A percentile compares a stretch with the other conserved stretches of the same genome.
Conservation (phyloP, 37 sponge, comb jelly and placozoan genomes). For the Hormiphora californensis region DNA sequence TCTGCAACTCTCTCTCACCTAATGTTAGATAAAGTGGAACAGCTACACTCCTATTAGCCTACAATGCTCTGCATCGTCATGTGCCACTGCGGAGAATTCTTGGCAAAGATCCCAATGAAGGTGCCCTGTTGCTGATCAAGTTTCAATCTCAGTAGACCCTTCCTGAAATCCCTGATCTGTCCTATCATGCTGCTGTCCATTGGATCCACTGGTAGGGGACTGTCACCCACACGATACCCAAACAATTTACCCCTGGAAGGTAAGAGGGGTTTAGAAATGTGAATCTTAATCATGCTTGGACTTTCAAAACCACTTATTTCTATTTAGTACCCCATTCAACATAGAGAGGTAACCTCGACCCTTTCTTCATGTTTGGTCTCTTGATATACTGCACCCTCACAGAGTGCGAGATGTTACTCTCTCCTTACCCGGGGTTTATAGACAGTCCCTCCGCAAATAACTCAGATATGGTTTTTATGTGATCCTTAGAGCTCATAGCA, state of each 20-base stretch:
- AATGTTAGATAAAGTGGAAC: not conserved
- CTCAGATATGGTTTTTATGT: not conserved
- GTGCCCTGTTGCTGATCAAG: not conserved
- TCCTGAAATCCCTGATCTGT: not conserved
- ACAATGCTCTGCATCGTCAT: not conserved
- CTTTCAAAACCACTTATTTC: too few relatives aligned
- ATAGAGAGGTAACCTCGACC: too few relatives aligned
- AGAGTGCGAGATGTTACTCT: too few relatives aligned
- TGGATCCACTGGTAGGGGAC: constrained; percentile 6
- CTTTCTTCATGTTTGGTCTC: too few relatives aligned
- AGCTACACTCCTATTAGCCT: not conserved
- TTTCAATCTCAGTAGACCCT: not conserved
- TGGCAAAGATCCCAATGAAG: not conserved
- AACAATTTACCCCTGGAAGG: not conserved
- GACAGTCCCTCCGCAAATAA: not conserved
- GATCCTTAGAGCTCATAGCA: not conserved
- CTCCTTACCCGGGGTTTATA: not conserved
- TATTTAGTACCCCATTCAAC: too few relatives aligned
- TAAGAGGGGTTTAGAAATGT: not conserved
- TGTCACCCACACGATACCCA: not conserved
- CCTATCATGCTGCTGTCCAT: not conserved
- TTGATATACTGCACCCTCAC: too few relatives aligned
- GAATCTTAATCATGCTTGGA: too few relatives aligned
- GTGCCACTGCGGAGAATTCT: constrained; percentile 12
- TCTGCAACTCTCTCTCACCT: too few relatives aligned